phyloP scores from a whole-genome alignment of 2,888 invertebrate species.

The Didymodactylos carnosus region DNA sequence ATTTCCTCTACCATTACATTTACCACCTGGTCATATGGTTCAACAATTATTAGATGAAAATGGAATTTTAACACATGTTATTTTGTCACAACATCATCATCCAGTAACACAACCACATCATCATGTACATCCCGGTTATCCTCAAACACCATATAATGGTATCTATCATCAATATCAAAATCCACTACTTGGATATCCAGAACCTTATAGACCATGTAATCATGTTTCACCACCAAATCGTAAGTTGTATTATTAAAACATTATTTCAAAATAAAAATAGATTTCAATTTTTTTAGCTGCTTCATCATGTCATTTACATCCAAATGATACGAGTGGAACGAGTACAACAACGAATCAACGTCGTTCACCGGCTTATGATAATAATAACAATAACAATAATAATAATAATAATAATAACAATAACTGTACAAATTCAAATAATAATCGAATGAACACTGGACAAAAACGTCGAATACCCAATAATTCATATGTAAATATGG shows the following conservation, averaged over 20 bases:
- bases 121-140: not conserved
- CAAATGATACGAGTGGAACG: not conserved
- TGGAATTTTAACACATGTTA: slow-evolving; percentile 66
- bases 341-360: not conserved
- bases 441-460: no score
- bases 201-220: not conserved
- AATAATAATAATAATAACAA: not conserved
- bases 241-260: no score
- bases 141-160: not conserved
- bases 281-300: not conserved
- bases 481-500: not conserved
- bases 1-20: slow-evolving; percentile 67
- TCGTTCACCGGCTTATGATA: not conserved
- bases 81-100: slow-evolving; percentile 49
- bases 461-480: not conserved
- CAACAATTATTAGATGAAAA: slow-evolving; percentile 76
- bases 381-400: not conserved
- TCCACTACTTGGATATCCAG: not conserved
- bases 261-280: not conserved
- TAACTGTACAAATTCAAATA: not conserved
- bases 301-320: not conserved
- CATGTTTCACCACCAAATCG: not conserved
- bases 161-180: not conserved
- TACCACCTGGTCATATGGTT: slow-evolving; percentile 71
- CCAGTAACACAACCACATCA: slow-evolving; percentile 19